Base-by-base conservation (phyloP, 2,888 invertebrate genomes). In the Epistrophella euchroma region DNA sequence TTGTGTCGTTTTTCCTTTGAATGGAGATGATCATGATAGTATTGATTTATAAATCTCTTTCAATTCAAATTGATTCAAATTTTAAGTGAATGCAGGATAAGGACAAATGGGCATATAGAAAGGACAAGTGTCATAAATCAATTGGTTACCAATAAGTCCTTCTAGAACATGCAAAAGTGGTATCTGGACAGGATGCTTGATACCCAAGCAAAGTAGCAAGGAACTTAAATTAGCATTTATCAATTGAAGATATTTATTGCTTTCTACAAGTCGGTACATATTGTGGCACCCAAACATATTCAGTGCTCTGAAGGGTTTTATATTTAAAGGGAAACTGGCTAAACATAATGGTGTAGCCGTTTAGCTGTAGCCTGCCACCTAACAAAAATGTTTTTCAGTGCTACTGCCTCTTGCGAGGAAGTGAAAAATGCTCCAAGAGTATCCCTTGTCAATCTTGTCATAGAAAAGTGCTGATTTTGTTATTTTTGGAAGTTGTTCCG, bases 71-170 rank as follows among this genome's bases (percentile, higher is more conserved):
- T 75, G 71, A 79, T 79, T 66, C 64, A 37, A 37, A 78, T 71
- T 58, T 56, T 32, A 47, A 70, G 68, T 64, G 70, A 32, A 71
- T 84, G 64, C 56, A 43, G 40, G 64, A 19, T 3, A 17, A 66
- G 71, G 75, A 84, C 79, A 74, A 84, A 84, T 79, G 50, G 50
- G 56, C 58, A 22, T 45, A 25, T 70, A 70, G 55, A 70, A 78
- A 70, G 74, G 74, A 78, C 78, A 91, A 91, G 91, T 91, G 91
- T 90, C 91, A 91, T 91, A 91, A 91, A 91, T 91, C 91, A 91
- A 91, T 91, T 89, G 89, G 90, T 89, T 90, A 90, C 91, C 91
- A 91, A 91, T 91, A 91, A 91, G 90, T 90, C 90, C 89, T 90
- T 89, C 89, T 77, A 68, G 72, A 83, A 87, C 76, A 81, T 84